phyloP scores from a whole-genome alignment of 2,888 invertebrate genomes.

The Latrodectus hesperus region DNA sequence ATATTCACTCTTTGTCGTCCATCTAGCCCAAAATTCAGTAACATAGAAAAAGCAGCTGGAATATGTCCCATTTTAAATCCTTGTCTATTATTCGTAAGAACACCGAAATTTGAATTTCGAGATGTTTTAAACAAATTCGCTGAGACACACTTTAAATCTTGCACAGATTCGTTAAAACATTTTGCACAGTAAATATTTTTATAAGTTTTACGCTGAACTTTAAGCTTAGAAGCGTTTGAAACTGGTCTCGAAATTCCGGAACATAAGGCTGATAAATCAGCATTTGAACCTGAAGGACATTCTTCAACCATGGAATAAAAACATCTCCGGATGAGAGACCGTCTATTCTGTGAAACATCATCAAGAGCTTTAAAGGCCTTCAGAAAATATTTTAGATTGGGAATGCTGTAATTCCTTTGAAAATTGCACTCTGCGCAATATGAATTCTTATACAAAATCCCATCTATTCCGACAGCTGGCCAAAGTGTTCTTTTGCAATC shows the following conservation, averaged over 20 bases:
- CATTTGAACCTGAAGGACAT: background rate
- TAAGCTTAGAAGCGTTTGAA: background rate
- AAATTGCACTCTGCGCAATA: slow-evolving; percentile 62
- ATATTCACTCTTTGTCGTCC: slow-evolving; percentile 63
- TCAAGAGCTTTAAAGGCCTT: background rate
- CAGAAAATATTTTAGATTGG: background rate
- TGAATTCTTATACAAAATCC: slow-evolving; percentile 40
- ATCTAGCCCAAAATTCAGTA: slow-evolving; percentile 70
- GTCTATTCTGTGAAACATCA: background rate
- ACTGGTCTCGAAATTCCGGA: slow-evolving; percentile 32
- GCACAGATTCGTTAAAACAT: slow-evolving; percentile 35
- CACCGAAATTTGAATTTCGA: background rate
- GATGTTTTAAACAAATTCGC: background rate
- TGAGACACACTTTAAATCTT: slow-evolving; percentile 31
- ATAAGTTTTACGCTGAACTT: slow-evolving; percentile 1
- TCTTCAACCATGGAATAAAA: slow-evolving; percentile 3
- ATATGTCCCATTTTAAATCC: slow-evolving; percentile 58
- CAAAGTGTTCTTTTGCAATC: slow-evolving; percentile 21
- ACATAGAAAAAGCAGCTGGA: slow-evolving; percentile 68
- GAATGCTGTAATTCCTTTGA: slow-evolving; percentile 4
- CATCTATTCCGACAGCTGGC: slow-evolving; percentile 32
- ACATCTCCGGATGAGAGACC: slow-evolving; percentile 17
- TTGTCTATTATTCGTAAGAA: slow-evolving; percentile 32
- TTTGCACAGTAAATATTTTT: slow-evolving; percentile 66
- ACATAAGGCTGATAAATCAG: slow-evolving; percentile 19